A percentile compares a stretch with the other conserved stretches of the same genome.
Evolutionary conservation across 92 coral and sea anemone genomes (phyloP).

Genomic region (Phenganax subtilis): DNA sequence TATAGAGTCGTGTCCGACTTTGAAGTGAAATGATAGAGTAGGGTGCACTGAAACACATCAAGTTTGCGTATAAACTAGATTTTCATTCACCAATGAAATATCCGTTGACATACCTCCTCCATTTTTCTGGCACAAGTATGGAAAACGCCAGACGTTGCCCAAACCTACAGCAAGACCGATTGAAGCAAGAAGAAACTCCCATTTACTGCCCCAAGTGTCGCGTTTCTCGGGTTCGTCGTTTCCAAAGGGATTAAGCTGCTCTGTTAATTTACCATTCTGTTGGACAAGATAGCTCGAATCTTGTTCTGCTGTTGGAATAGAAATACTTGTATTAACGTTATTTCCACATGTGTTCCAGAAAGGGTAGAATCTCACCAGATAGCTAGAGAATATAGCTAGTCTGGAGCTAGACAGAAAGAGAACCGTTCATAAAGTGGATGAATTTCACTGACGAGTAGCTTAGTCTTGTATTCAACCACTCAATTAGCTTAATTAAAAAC

Average conservation of each 20-base stretch:
- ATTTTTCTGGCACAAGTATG: slow-evolving; percentile 36
- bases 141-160: slow-evolving; percentile 45
- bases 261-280: slow-evolving; percentile 10
- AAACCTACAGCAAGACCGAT: slow-evolving; percentile 38
- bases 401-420: no score
- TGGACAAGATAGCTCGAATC: neutral
- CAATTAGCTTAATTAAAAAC: no score
- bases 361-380: no score
- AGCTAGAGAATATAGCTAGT: no score
- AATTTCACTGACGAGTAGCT: no score
- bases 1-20: no score
- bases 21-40: neutral
- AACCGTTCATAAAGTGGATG: no score
- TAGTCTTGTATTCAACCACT: no score
- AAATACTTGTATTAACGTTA: no score
- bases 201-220: slow-evolving; percentile 33
- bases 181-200: slow-evolving; percentile 31
- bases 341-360: no score
- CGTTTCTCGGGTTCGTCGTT: neutral
- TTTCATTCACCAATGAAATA: neutral
- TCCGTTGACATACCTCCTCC: slow-evolving; percentile 29
- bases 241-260: neutral
- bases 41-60: neutral
- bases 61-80: neutral
- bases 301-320: no score